Conservation (phyloP, 2,113 vertebrate species). For the Pollachius pollachius region DNA sequence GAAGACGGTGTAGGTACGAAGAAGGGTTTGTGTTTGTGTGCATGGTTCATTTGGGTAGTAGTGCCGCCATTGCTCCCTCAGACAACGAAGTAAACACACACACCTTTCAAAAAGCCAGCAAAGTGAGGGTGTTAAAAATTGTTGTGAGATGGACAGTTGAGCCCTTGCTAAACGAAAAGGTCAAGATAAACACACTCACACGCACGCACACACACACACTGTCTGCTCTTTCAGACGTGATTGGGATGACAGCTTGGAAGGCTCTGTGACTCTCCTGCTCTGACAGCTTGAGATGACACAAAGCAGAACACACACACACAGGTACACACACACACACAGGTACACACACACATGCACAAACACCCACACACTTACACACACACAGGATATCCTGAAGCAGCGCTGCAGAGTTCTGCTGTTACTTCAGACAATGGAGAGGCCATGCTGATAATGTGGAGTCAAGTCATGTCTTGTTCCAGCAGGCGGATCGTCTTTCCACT, state of each 20-base stretch:
- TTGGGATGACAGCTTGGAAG: too few relatives aligned
- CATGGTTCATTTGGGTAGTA: slow-evolving; percentile 1
- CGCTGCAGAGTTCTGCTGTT: slow-evolving; percentile 43
- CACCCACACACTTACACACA: slow-evolving; percentile 2
- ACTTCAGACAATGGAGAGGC: slow-evolving; percentile 49
- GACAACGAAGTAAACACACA: slow-evolving; percentile 39
- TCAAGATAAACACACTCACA: slow-evolving; percentile 35
- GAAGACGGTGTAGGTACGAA: too few relatives aligned
- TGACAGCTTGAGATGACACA: slow-evolving; percentile 11
- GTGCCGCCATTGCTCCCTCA: slow-evolving; percentile 51
- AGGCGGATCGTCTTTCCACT: slow-evolving; percentile 63
- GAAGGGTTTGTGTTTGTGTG: too few relatives aligned
- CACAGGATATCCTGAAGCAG: slow-evolving; percentile 33
- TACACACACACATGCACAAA: not conserved
- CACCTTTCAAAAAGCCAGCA: slow-evolving; percentile 43
- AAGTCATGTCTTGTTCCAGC: slow-evolving; percentile 64
- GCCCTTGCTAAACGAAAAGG: slow-evolving; percentile 55
- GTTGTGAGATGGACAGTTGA: slow-evolving; percentile 53
- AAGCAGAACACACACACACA: slow-evolving; percentile 4
- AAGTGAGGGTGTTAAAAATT: slow-evolving; percentile 48
- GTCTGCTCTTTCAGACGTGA: slow-evolving; percentile 5
- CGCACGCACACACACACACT: not conserved
- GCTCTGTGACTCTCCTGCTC: slow-evolving; percentile 1
- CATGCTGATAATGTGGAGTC: slow-evolving; percentile 48
- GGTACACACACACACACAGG: slow-evolving; percentile 6